phyloP scores from a whole-genome alignment of 2,888 invertebrate genomes.

The Sisyra terminalis region DNA sequence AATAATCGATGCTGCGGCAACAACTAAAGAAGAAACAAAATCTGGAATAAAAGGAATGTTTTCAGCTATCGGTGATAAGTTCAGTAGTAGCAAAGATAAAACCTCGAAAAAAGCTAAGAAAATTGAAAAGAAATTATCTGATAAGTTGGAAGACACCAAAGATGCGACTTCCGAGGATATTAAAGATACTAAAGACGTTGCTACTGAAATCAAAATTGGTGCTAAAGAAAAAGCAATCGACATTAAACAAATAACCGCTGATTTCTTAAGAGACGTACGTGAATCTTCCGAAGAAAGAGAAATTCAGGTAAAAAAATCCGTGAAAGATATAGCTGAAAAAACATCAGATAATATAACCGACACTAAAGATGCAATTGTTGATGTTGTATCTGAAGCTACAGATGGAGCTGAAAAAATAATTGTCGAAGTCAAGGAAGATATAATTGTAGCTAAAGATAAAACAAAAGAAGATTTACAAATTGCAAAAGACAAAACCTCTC shows the following conservation, averaged over 20 bases:
- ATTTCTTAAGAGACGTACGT: constrained; percentile 9
- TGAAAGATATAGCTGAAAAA: constrained; percentile 12
- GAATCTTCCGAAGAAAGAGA: constrained; percentile 8
- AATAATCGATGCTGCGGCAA: constrained; percentile 4
- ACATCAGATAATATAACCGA: constrained; percentile 17
- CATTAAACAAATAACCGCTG: constrained; percentile 5
- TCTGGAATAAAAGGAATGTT: constrained; percentile 4
- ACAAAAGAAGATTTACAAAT: constrained; percentile 15
- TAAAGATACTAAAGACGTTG: background rate
- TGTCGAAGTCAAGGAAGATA: constrained; percentile 8
- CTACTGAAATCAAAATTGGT: background rate
- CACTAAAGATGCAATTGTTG: constrained; percentile 3
- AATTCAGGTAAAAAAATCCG: constrained; percentile 8
- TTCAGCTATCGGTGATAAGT: constrained; percentile 1
- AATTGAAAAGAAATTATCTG: background rate
- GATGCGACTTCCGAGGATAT: background rate
- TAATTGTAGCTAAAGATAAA: constrained; percentile 10
- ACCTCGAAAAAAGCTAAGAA: background rate
- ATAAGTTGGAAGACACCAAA: background rate
- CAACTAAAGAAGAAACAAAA: constrained; percentile 2
- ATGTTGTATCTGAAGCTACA: constrained; percentile 1
- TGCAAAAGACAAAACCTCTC: constrained; percentile 9
- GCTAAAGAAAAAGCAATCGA: constrained; percentile 7
- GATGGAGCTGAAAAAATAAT: constrained; percentile 6
- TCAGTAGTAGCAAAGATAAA: background rate